Evolutionary conservation across 2,888 invertebrate species (phyloP), one percentile per base, ranked within the genome.

Genomic region (Paralinhomoeus sp.): DNA sequence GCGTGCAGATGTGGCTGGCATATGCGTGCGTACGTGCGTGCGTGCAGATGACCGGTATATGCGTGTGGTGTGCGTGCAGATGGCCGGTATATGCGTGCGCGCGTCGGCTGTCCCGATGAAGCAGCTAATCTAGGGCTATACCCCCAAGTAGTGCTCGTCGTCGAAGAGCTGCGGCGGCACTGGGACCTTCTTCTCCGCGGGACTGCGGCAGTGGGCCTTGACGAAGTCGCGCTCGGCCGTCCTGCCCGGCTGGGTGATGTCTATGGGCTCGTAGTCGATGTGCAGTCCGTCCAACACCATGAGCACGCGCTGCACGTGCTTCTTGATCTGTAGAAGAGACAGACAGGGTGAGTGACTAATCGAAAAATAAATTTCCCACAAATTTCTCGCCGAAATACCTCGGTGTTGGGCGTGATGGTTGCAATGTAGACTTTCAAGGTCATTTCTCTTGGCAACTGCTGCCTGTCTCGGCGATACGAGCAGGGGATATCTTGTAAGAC

Each of bases 101-200:
- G n/a, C n/a, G n/a, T n/a, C n/a, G n/a, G n/a, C 27, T 27, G 12
- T 27, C 12, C 27, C 7, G 12, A 27, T 27, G 7, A 27, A 9
- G 27, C 27, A 27, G 27, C 12, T 5, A 27, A 27, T 5, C n/a
- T n/a, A n/a, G n/a, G n/a, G 12, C 12, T 12, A 5, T 69, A 83
- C 84, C 63, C 89, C 89, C 62, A 84, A 84, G 62, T 84, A 85
- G 50, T 77, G 76, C 15, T 78, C 78, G 48, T 80, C 85, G 61
- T 81, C 81, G 64, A 87, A 91, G 53, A 91, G 71, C 66, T 91
- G 91, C 47, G 91, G 89, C 39, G 87, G 85, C 57, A 83, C 67
- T 1, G 48, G 48, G 13, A 61, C 49, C 2, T 58, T 53, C 34
- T 48, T 51, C 33, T 51, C 53, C 24, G 51, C 50, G 27, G 44